These are phyloP conservation scores for Nematostella vectensis DNA, from an alignment of 92 coral and sea anemone species.

Conservation along the genomic window DNA sequence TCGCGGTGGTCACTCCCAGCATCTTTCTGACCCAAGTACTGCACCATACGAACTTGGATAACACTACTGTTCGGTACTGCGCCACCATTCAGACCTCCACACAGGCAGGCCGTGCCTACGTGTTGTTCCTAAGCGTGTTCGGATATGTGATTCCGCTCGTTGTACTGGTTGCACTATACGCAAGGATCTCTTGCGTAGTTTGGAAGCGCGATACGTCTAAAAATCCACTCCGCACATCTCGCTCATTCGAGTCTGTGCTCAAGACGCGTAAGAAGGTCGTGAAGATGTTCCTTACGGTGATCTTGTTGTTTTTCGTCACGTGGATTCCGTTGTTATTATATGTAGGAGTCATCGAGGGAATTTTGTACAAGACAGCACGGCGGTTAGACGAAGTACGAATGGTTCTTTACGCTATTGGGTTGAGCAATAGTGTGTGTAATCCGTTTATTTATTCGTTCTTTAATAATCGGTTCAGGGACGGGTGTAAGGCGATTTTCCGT, in stretches of 20 bases:
- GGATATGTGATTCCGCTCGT: slow-evolving; percentile 63
- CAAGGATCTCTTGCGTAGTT: slow-evolving; percentile 51
- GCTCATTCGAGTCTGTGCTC: slow-evolving; percentile 35
- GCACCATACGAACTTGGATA: slow-evolving; percentile 18
- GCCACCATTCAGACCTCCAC: slow-evolving; percentile 65
- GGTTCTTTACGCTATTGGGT: slow-evolving; percentile 56
- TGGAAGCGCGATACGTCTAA: slow-evolving; percentile 41
- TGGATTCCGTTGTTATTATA: slow-evolving; percentile 72
- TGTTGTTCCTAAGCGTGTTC: slow-evolving; percentile 37
- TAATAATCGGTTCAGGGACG: slow-evolving; percentile 64
- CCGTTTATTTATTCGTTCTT: slow-evolving; percentile 75
- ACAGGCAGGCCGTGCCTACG: slow-evolving; percentile 33
- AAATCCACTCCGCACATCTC: slow-evolving; percentile 29
- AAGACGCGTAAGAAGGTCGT: slow-evolving; percentile 68
- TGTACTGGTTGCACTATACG: slow-evolving; percentile 50
- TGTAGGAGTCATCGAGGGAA: slow-evolving; percentile 52
- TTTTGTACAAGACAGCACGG: slow-evolving; percentile 17
- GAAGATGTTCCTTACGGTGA: slow-evolving; percentile 77
- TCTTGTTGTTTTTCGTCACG: slow-evolving; percentile 57
- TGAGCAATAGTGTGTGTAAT: slow-evolving; percentile 58
- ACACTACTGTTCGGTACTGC: slow-evolving; percentile 42
- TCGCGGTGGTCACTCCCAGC: slow-evolving; percentile 52
- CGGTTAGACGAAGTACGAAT: slow-evolving; percentile 47
- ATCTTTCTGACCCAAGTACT: slow-evolving; percentile 42
- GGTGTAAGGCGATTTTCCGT: slow-evolving; percentile 52